Conservation (phyloP, 2,888 invertebrate species). For the Habrosyne pyritoides region DNA sequence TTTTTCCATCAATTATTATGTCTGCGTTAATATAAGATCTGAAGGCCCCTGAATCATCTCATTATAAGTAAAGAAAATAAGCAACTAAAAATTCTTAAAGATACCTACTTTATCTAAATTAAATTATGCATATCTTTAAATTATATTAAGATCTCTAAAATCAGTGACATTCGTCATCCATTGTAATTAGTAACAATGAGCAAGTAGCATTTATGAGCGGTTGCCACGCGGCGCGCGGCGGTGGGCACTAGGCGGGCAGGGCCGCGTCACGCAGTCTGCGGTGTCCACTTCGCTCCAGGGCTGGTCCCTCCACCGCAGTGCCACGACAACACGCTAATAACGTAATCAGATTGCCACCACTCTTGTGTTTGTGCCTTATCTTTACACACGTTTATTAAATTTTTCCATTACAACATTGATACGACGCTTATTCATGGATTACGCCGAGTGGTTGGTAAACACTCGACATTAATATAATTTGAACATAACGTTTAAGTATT, state of each 20-base stretch:
- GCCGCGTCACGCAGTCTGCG: background rate
- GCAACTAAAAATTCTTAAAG: no score
- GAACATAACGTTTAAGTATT: conserved; percentile 1
- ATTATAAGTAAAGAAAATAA: no score
- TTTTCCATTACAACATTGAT: conserved; percentile 8
- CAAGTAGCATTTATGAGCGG: no score
- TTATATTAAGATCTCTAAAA: no score
- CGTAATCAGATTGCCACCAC: conserved; percentile 26
- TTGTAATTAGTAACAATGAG: background rate
- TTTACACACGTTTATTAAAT: conserved; percentile 7
- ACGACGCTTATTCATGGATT: conserved; percentile 6
- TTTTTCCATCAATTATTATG: no score
- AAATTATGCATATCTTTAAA: no score
- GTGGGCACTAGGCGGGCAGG: background rate
- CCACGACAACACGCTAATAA: conserved; percentile 23
- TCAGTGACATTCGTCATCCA: background rate
- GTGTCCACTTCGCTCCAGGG: background rate
- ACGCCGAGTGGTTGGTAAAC: conserved; percentile 2
- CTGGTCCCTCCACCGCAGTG: background rate
- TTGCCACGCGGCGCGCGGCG: no score
- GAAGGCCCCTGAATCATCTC: no score
- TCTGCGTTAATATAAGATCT: no score
- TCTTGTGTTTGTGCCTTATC: conserved; percentile 1
- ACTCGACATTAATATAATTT: conserved; percentile 4
- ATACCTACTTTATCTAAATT: no score